Evolutionary conservation across 2,113 vertebrate genomes (phyloP).

Genomic region (Hucho hucho): DNA sequence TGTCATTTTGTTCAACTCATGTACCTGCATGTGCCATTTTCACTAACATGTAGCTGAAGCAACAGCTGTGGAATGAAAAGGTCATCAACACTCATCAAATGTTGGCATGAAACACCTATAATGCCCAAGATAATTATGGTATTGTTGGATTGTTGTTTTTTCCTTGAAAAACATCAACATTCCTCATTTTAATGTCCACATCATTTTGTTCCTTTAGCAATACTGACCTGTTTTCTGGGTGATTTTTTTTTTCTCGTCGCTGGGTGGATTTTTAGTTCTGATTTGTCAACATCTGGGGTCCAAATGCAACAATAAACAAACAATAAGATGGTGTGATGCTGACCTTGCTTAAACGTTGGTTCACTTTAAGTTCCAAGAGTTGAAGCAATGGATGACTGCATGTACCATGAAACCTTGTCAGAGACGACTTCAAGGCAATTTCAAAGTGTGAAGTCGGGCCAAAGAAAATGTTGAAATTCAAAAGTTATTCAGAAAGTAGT

Average conservation of each 20-base stretch:
- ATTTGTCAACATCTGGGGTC: conserved; percentile 18
- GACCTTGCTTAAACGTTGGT: too few relatives aligned
- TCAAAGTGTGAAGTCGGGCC: too few relatives aligned
- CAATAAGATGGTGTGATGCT: too few relatives aligned
- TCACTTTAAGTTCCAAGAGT: too few relatives aligned
- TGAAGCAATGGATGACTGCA: too few relatives aligned
- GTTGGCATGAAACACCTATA: conserved; percentile 19
- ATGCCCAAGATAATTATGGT: conserved; percentile 19
- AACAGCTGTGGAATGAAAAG: conserved; percentile 30
- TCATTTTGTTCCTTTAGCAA: conserved; percentile 9
- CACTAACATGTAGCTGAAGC: too few relatives aligned
- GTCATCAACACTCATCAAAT: conserved; percentile 8
- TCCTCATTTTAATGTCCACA: conserved; percentile 31
- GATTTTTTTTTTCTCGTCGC: not conserved
- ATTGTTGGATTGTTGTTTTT: conserved; percentile 13
- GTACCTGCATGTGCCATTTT: conserved; percentile 12
- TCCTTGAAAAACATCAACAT: conserved; percentile 18
- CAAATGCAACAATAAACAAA: conserved; percentile 22
- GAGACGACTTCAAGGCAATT: too few relatives aligned
- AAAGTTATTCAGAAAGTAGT: too few relatives aligned
- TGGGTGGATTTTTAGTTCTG: conserved; percentile 2
- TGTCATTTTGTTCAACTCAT: too few relatives aligned
- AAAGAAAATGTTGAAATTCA: too few relatives aligned
- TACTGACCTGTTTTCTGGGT: conserved; percentile 27
- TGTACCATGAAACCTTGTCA: too few relatives aligned